Base-by-base conservation (phyloP, 2,888 invertebrate species). In the Lasioglossum calceatum region DNA sequence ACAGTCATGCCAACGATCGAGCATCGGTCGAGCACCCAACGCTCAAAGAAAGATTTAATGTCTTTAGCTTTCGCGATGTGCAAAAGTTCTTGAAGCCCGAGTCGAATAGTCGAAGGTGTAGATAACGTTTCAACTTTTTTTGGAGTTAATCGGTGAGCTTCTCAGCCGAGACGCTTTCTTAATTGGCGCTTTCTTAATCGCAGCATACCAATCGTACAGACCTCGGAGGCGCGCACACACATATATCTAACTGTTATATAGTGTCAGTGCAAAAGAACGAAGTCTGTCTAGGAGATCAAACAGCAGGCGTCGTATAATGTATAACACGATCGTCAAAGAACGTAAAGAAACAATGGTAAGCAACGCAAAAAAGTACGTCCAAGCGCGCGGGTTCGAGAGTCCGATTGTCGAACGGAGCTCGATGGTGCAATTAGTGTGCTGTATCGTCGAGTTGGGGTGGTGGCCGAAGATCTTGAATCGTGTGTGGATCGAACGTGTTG, bases 341-440 rank as follows among this genome's bases (percentile, higher is more conserved):
- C 32, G 32, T 27, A 64, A 39, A 50, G 44, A 58, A 79, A 78
- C 67, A 58, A 36, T 27, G 47, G 36, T 67, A 67, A 82, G 77
- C 82, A 82, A 77, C 64, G 58, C 64, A 70, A 61, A 75, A 27
- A 70, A 82, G 5, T 23, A 72, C 67, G 14, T 58, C 64, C 39
- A 77, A 85, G 72, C 79, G 54, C 67, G 84, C 75, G 67, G 19
- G n/a, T 42, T 58, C 27, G 12, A 58, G 76, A 64, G 44, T 47
- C 39, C n/a, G 10, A 73, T 39, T 12, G 23, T 4, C 47, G 36
- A 10, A 67, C 71, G 44, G 54, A n/a, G 54, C 3, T 73, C 58
- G 58, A 36, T 58, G 12, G 79, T 84, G 85, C 76, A 67, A 47
- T n/a, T 39, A 47, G 32, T 72, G 76, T 84, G 85, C 79, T 76